Evolutionary conservation across 2,797 vertebrate species (phyloP).

Genomic region (Toxotes lorentzi): DNA sequence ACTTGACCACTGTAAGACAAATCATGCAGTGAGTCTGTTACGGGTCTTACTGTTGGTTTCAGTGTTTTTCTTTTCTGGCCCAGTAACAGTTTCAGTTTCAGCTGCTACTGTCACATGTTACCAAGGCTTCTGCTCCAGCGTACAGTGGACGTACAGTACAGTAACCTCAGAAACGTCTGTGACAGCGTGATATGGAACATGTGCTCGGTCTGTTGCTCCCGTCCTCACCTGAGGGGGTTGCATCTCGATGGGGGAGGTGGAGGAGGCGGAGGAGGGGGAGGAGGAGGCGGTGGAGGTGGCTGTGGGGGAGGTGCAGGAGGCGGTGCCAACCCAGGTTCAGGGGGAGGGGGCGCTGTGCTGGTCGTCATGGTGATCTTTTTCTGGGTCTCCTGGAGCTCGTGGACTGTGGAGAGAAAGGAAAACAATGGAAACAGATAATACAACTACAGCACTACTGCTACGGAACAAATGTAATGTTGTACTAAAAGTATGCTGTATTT

Average conservation of each 20-base stretch:
- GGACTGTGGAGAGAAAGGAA: slow-evolving; percentile 67
- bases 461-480: too few relatives aligned
- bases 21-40: neutral
- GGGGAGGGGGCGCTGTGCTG: slow-evolving; percentile 35
- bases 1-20: neutral
- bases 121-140: too few relatives aligned
- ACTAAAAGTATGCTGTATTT: too few relatives aligned
- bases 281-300: slow-evolving; percentile 81
- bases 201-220: too few relatives aligned
- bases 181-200: too few relatives aligned
- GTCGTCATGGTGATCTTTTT: slow-evolving; percentile 39
- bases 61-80: too few relatives aligned
- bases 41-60: too few relatives aligned
- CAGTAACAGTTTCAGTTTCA: neutral
- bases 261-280: slow-evolving; percentile 82
- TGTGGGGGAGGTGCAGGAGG: slow-evolving; percentile 77
- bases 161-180: too few relatives aligned
- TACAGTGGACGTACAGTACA: too few relatives aligned
- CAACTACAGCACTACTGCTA: neutral
- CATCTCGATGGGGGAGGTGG: slow-evolving; percentile 86
- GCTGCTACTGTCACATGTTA: neutral
- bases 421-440: neutral
- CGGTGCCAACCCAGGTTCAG: slow-evolving; percentile 53
- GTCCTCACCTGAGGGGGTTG: slow-evolving; percentile 87
- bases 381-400: slow-evolving; percentile 79